Conservation (phyloP, 2,797 vertebrate genomes). For the Phrynocephalus forsythii region DNA sequence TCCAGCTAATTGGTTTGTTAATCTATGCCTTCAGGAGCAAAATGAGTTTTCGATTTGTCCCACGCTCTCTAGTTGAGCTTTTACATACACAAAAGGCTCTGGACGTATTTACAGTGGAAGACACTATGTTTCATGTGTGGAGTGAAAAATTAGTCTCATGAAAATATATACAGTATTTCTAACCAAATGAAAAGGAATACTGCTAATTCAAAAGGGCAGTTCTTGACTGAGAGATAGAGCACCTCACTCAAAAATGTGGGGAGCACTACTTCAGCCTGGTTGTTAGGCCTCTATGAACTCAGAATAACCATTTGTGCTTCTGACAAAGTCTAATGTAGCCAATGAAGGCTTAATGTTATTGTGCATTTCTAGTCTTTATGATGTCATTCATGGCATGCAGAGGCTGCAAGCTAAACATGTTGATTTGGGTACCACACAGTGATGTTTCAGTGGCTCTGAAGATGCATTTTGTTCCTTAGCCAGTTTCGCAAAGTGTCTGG, state of each 20-base stretch:
- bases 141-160: not conserved
- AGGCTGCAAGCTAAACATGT: not conserved
- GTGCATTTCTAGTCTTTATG: not conserved
- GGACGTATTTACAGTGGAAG: not conserved
- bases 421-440: not conserved
- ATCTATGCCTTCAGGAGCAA: conserved; percentile 34
- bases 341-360: not conserved
- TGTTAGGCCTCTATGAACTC: too few relatives aligned
- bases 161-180: not conserved
- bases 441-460: too few relatives aligned
- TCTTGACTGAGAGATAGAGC: too few relatives aligned
- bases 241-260: too few relatives aligned
- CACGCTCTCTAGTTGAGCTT: not conserved
- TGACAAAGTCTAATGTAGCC: not conserved
- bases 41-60: not conserved
- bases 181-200: not conserved
- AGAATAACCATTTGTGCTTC: not conserved
- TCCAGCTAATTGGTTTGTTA: conserved; percentile 36
- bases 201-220: not conserved
- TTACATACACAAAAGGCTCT: not conserved
- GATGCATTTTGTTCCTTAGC: not conserved
- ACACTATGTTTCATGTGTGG: not conserved
- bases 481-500: not conserved
- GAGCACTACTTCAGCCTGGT: too few relatives aligned
- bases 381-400: not conserved